Conservation (phyloP, 2,888 invertebrate genomes). For the Ophion costatus region DNA sequence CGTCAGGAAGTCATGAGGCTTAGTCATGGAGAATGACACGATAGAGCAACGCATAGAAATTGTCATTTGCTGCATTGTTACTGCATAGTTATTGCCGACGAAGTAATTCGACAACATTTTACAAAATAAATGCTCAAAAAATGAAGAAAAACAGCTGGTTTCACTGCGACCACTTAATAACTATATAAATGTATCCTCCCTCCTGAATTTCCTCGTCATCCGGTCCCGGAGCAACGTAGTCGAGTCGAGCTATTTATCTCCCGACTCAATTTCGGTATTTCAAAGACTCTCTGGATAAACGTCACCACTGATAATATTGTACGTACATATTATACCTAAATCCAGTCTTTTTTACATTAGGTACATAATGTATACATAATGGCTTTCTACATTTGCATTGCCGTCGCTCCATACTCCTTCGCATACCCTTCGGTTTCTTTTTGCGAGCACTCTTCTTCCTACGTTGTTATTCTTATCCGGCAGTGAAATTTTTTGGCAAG, state of each 20-base stretch:
- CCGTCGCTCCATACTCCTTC: background rate
- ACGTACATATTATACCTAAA: background rate
- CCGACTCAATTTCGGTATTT: conserved; percentile 33
- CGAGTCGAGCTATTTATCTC: conserved; percentile 43
- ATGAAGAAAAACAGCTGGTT: background rate
- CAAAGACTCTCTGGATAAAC: conserved; percentile 30
- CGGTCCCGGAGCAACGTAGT: conserved; percentile 22
- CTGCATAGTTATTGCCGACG: too few relatives aligned
- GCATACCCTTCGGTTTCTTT: background rate
- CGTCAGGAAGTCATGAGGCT: too few relatives aligned
- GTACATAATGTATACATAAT: conserved; percentile 10
- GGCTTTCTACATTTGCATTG: conserved; percentile 10
- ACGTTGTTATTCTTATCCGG: conserved; percentile 64
- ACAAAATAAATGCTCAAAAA: too few relatives aligned
- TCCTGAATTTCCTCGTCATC: conserved; percentile 17
- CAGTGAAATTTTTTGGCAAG: conserved; percentile 64
- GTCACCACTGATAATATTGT: conserved; percentile 13
- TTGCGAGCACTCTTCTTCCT: conserved; percentile 20
- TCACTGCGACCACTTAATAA: background rate
- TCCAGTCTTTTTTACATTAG: conserved; percentile 15
- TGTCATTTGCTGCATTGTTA: too few relatives aligned
- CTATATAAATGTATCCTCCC: background rate
- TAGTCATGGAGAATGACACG: too few relatives aligned
- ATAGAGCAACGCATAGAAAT: too few relatives aligned
- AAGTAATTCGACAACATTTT: too few relatives aligned